Percentiles rank a stretch among this genome's conserved stretches.
phyloP scores from a whole-genome alignment of 2,888 invertebrate species.

The Pseudococcus jackbeardsleyi region DNA sequence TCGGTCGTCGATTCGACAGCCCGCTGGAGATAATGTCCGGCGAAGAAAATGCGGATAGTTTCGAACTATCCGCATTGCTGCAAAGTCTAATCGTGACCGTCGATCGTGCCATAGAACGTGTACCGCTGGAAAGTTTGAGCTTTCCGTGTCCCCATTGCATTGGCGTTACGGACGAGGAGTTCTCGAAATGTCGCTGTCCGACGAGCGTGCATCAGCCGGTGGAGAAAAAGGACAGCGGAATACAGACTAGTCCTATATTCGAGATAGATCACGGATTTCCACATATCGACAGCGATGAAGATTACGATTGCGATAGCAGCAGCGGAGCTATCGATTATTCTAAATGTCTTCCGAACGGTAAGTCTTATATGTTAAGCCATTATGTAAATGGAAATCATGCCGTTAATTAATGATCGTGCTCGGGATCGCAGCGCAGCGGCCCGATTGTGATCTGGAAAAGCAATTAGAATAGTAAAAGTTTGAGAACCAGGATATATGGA shows the following conservation, averaged over 20 bases:
- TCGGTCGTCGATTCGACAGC: conserved; percentile 58
- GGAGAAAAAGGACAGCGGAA: conserved; percentile 63
- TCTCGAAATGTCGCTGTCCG: conserved; percentile 65
- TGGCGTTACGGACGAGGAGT: conserved; percentile 38
- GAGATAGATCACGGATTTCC: conserved; percentile 78
- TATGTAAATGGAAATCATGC: conserved; percentile 54
- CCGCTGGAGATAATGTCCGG: conserved; percentile 63
- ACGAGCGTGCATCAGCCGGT: conserved; percentile 60
- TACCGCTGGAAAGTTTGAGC: conserved; percentile 77
- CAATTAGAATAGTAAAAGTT: conserved; percentile 52
- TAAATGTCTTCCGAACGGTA: conserved; percentile 60
- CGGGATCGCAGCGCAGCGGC: conserved; percentile 9
- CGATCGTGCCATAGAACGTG: conserved; percentile 78
- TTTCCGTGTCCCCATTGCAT: conserved; percentile 74
- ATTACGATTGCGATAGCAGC: conserved; percentile 68
- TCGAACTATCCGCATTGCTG: conserved; percentile 62
- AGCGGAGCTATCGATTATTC: conserved; percentile 64
- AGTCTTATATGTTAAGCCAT: conserved; percentile 12
- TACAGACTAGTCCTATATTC: conserved; percentile 72
- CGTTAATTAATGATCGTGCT: conserved; percentile 53
- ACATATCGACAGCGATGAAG: conserved; percentile 81
- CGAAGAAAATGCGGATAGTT: conserved; percentile 60
- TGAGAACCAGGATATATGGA: conserved; percentile 36
- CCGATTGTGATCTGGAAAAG: conserved; percentile 48
- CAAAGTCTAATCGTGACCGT: conserved; percentile 73